A percentile compares a stretch with the other conserved stretches of the same genome.
Conservation (phyloP, 2,113 vertebrate species). For the Sceloporus tristichus region DNA sequence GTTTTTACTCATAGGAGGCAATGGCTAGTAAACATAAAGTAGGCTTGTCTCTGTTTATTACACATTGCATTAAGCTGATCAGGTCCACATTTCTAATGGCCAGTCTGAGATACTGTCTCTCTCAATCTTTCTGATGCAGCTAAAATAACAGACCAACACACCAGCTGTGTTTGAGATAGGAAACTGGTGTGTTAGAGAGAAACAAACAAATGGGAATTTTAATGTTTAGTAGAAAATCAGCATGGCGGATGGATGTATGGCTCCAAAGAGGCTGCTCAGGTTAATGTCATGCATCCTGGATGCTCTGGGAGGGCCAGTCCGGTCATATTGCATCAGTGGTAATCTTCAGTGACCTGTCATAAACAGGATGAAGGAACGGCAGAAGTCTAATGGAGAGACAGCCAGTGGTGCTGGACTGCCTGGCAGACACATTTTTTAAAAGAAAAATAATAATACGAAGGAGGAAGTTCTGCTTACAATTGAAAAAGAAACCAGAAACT, state of each 20-base stretch:
- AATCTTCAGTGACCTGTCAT: conserved; percentile 57
- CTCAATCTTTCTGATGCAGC: background rate
- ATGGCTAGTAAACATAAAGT: too few relatives aligned
- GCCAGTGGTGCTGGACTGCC: conserved; percentile 67
- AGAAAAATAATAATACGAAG: conserved; percentile 66
- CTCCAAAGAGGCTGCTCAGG: conserved; percentile 61
- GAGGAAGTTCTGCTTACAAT: conserved; percentile 76
- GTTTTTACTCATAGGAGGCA: too few relatives aligned
- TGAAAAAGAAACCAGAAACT: conserved; percentile 64
- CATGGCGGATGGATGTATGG: background rate
- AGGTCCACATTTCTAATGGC: background rate
- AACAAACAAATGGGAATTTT: conserved; percentile 29
- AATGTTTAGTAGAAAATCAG: conserved; percentile 9
- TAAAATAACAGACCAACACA: background rate
- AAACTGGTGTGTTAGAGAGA: background rate
- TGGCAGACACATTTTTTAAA: conserved; percentile 51
- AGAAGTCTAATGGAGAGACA: conserved; percentile 56
- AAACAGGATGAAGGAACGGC: conserved; percentile 78
- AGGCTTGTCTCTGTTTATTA: background rate
- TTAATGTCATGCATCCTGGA: conserved; percentile 68
- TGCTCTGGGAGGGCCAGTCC: conserved; percentile 61
- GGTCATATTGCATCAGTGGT: conserved; percentile 24
- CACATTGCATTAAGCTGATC: too few relatives aligned
- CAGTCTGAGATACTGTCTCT: background rate
- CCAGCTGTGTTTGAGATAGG: conserved; percentile 13